phyloP scores from a whole-genome alignment of 2,888 invertebrate genomes.

The Harpagoxenus sublaevis region DNA sequence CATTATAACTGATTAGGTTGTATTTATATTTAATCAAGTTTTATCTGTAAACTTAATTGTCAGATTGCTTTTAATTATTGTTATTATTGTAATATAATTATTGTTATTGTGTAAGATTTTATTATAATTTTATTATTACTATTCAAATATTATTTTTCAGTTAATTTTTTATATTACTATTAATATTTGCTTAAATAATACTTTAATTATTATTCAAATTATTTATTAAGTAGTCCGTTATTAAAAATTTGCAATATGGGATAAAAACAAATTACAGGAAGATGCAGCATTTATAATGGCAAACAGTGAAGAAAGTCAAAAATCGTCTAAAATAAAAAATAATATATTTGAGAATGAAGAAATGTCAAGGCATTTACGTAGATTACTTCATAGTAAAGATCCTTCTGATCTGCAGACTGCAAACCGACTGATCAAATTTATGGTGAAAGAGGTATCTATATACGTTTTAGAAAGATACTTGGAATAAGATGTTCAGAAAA shows the following conservation, averaged over 20 bases:
- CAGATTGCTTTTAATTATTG: background rate
- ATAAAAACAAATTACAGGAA: slow-evolving; percentile 68
- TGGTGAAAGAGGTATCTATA: slow-evolving; percentile 93
- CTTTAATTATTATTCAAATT: background rate
- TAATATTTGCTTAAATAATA: background rate
- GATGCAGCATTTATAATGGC: slow-evolving; percentile 72
- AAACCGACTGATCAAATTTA: slow-evolving; percentile 97
- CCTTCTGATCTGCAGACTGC: slow-evolving; percentile 98
- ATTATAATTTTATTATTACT: background rate
- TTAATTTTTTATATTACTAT: background rate
- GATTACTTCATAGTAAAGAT: slow-evolving; percentile 96
- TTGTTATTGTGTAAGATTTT: slow-evolving; percentile 9
- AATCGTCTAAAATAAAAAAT: slow-evolving; percentile 83
- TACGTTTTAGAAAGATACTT: background rate
- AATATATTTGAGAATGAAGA: slow-evolving; percentile 93
- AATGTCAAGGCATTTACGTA: slow-evolving; percentile 94
- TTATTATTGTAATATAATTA: slow-evolving; percentile 7
- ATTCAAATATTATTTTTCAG: background rate
- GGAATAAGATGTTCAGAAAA: background rate
- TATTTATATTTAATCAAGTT: background rate
- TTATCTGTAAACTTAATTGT: slow-evolving; percentile 12
- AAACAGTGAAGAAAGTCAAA: slow-evolving; percentile 72
- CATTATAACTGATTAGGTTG: background rate
- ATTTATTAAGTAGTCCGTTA: background rate
- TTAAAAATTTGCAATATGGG: background rate